A percentile compares a stretch with the other conserved stretches of the same genome.
phyloP scores from a whole-genome alignment of 2,888 invertebrate genomes.

The Apeira syringaria region DNA sequence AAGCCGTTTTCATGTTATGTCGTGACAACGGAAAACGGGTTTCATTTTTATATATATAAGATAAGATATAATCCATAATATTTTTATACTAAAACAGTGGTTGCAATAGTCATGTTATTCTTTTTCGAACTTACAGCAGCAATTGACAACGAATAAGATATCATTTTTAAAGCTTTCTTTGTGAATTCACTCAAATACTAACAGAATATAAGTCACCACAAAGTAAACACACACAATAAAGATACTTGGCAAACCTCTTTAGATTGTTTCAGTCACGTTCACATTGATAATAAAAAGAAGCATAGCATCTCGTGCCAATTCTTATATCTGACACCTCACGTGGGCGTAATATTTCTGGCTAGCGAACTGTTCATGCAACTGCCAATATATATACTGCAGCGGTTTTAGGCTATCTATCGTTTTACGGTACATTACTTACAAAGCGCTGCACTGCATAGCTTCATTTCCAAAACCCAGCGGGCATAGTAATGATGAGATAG shows the following conservation, averaged over 20 bases:
- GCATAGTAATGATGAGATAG: too few species aligned
- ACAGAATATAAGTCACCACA: too few species aligned
- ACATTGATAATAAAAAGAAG: not conserved
- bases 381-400: conserved; percentile 23
- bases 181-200: too few species aligned
- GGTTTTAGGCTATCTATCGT: conserved; percentile 29
- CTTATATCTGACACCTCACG: conserved; percentile 9
- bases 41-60: too few species aligned
- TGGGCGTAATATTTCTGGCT: conserved; percentile 14
- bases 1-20: too few species aligned
- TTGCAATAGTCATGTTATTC: too few species aligned
- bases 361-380: conserved; percentile 8
- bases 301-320: conserved; percentile 1
- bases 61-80: too few species aligned
- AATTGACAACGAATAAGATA: too few species aligned
- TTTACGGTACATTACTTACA: conserved; percentile 24
- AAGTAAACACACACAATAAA: conserved; percentile 9
- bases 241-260: conserved; percentile 6
- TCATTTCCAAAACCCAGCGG: conserved; percentile 3
- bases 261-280: not conserved
- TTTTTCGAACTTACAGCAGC: too few species aligned
- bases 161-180: too few species aligned
- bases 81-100: too few species aligned
- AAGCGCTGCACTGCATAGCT: conserved; percentile 28
- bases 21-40: too few species aligned